Evolutionary conservation across 1,140 invertebrate species (phyloP), one percentile per base, ranked within the genome.

Genomic region (Zaprionus vittiger): DNA sequence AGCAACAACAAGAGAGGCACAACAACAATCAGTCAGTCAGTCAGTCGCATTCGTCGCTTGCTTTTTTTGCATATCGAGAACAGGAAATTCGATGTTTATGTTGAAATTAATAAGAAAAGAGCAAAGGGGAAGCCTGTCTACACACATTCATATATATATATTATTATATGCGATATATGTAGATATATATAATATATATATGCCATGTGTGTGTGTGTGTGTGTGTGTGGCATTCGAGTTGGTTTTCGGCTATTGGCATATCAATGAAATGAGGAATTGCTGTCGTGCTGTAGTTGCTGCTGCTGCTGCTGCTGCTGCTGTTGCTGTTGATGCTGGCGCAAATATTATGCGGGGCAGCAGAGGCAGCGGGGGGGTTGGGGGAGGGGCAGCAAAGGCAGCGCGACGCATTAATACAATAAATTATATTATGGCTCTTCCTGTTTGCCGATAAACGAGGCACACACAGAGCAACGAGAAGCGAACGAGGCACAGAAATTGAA

Each of bases 81-180:
- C 89, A 91, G 89, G 89, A 91, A 91, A 91, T 24, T 89, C 84
- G 77, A 90, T 90, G 84, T 89, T 89, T 89, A 89, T 89, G 84
- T 80, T 89, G 91, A 90, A 89, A 89, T 89, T 85, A 90, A 90
- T 90, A 90, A 85, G 77, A 80, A 83, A 64, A 76, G 64, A 57
- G 62, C 31, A 59, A 70, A 55, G 54, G 14, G 20, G 24, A 17
- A 44, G 17, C 2, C 15, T 11, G 7, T 26, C n/a, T 20, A 54
- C 34, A 67, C 55, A 49, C 31, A 74, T 2, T 2, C 38, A 73
- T 12, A 66, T 38, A 73, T 38, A 73, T 31, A 65, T 14, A 44
- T 57, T 20, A 37, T 55, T 12, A 73, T 37, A 73, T 60, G 28
- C 28, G 28, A 72, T 37, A 47, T 15, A 49, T 28, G 28, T 52